Conservation (phyloP, 2,113 vertebrate genomes). For the Brachirus orientalis region DNA sequence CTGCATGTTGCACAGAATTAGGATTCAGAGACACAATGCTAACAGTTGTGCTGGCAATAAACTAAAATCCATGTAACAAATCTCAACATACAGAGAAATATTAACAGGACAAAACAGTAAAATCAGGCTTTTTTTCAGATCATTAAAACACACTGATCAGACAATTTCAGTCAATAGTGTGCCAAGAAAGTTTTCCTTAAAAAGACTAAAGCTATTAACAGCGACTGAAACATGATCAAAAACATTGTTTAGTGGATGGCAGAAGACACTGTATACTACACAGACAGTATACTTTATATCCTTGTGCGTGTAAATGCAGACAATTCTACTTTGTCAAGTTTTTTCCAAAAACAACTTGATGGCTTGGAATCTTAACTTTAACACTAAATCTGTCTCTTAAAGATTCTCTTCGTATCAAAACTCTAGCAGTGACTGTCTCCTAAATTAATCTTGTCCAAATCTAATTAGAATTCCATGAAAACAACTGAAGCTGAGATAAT, state of each 20-base stretch:
- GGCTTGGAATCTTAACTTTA: not conserved
- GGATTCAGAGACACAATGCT: not conserved
- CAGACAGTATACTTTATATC: not conserved
- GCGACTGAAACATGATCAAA: not conserved
- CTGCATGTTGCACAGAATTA: not conserved
- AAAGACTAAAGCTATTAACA: conserved; percentile 31
- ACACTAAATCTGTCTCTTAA: not conserved
- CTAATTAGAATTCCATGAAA: too few species aligned
- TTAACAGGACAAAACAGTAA: not conserved
- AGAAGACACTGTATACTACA: conserved; percentile 1
- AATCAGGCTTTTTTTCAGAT: not conserved
- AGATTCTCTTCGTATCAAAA: not conserved
- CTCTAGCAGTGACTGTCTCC: not conserved
- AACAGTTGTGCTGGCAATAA: not conserved
- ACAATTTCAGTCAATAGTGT: not conserved
- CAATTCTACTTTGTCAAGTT: conserved; percentile 20
- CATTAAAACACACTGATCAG: not conserved
- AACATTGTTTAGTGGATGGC: conserved; percentile 1
- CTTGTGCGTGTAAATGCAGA: not conserved
- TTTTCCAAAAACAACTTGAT: not conserved
- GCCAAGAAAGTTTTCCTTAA: not conserved
- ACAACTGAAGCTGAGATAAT: not conserved
- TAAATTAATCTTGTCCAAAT: too few species aligned
- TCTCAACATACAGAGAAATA: not conserved
- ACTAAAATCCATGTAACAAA: conserved; percentile 18